phyloP scores from a whole-genome alignment of 1,140 invertebrate species.

The Danaus melanippus region DNA sequence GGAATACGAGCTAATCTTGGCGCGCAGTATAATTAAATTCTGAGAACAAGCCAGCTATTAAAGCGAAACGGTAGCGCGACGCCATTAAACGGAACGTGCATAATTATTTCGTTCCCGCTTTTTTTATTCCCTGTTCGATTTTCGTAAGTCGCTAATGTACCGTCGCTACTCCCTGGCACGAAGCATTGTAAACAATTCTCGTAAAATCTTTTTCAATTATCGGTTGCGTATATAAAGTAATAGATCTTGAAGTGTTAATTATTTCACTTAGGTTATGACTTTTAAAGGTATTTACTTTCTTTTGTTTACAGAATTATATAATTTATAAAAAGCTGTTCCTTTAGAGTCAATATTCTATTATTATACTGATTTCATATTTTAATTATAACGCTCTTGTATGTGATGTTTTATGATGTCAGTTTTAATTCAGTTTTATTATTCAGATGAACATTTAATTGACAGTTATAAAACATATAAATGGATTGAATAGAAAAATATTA shows the following conservation, averaged over 20 bases:
- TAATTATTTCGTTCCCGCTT: conserved; percentile 71
- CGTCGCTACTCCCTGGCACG: conserved; percentile 58
- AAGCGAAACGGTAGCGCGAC: conserved; percentile 67
- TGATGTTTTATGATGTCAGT: too few relatives aligned
- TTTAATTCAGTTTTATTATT: too few relatives aligned
- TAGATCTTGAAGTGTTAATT: conserved; percentile 48
- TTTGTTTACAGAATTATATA: too few relatives aligned
- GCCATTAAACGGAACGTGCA: conserved; percentile 68
- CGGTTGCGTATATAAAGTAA: conserved; percentile 42
- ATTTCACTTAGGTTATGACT: conserved; percentile 16
- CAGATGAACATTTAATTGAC: too few relatives aligned
- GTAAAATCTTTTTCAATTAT: conserved; percentile 67
- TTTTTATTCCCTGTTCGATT: conserved; percentile 59
- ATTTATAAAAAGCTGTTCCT: too few relatives aligned
- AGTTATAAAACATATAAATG: too few relatives aligned
- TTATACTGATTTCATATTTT: too few relatives aligned
- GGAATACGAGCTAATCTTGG: conserved; percentile 62
- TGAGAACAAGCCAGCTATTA: conserved; percentile 66
- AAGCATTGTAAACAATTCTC: conserved; percentile 63
- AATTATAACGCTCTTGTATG: too few relatives aligned
- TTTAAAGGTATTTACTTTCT: too few relatives aligned
- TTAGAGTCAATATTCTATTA: too few relatives aligned
- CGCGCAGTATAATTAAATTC: conserved; percentile 65
- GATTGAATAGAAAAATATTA: too few relatives aligned
- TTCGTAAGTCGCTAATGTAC: conserved; percentile 62